phyloP scores from a whole-genome alignment of 1,140 invertebrate genomes.

The Eriosoma lanigerum region DNA sequence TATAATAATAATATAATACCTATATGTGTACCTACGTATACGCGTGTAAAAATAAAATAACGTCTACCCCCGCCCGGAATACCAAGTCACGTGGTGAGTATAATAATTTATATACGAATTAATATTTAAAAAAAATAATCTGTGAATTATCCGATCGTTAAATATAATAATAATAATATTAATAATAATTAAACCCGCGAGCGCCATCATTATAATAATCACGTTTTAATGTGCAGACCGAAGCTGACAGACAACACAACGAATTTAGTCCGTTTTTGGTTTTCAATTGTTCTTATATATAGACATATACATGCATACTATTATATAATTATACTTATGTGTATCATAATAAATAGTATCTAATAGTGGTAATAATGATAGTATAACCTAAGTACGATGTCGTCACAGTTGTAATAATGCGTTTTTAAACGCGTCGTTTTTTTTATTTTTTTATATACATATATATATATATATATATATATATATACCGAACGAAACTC shows the following conservation, averaged over 20 bases:
- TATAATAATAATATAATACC: too few relatives aligned
- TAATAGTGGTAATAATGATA: too few relatives aligned
- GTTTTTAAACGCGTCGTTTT: conserved; percentile 33
- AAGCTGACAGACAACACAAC: not conserved
- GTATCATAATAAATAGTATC: too few relatives aligned
- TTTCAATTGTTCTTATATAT: conserved; percentile 11
- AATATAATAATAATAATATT: too few relatives aligned
- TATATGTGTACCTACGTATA: too few relatives aligned
- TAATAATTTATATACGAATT: not conserved
- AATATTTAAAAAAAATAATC: not conserved
- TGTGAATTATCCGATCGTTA: not conserved
- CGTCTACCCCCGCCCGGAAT: too few relatives aligned
- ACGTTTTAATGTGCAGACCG: not conserved
- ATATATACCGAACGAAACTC: not conserved
- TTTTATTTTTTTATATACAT: too few relatives aligned
- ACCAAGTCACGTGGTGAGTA: too few relatives aligned
- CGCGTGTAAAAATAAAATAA: too few relatives aligned
- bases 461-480: too few relatives aligned
- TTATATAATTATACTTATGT: too few relatives aligned
- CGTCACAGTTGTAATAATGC: conserved; percentile 8
- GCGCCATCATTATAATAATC: not conserved
- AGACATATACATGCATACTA: too few relatives aligned
- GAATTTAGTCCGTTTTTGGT: not conserved
- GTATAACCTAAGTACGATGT: not conserved
- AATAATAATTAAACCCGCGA: not conserved